Conservation (phyloP, 1,140 invertebrate genomes). For the Brachionus calyciflorus region DNA sequence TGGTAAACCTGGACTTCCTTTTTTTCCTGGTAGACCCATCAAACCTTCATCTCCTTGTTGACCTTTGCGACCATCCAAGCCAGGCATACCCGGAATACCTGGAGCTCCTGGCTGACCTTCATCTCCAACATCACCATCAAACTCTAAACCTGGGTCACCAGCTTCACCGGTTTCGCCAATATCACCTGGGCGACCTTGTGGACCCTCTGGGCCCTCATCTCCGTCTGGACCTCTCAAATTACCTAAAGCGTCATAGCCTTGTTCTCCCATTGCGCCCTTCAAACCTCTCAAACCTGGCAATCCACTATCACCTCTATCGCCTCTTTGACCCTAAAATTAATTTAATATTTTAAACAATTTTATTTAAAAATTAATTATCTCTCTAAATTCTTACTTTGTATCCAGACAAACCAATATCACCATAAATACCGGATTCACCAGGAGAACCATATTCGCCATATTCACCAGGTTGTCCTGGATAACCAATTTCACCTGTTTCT, state of each 20-base stretch:
- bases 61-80: conserved; percentile 26
- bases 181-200: background rate
- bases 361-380: background rate
- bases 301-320: conserved; percentile 53
- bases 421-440: conserved; percentile 16
- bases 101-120: background rate
- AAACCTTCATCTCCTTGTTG: conserved; percentile 12
- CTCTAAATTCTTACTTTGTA: conserved; percentile 13
- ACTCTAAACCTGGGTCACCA: background rate
- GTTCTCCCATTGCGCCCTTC: conserved; percentile 48
- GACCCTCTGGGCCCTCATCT: background rate
- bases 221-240: conserved; percentile 4
- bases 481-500: conserved; percentile 9
- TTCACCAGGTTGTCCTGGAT: conserved; percentile 1
- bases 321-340: conserved; percentile 2
- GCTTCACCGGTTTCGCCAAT: conserved; percentile 45
- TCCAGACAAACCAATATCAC: conserved; percentile 36
- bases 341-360: background rate
- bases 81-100: conserved; percentile 18
- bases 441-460: conserved; percentile 28
- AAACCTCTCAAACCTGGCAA: conserved; percentile 63
- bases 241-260: conserved; percentile 19
- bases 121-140: conserved; percentile 5
- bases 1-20: conserved; percentile 26
- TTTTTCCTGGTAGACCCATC: background rate